Conservation (phyloP, 2,113 vertebrate species). For the Sander lucioperca region DNA sequence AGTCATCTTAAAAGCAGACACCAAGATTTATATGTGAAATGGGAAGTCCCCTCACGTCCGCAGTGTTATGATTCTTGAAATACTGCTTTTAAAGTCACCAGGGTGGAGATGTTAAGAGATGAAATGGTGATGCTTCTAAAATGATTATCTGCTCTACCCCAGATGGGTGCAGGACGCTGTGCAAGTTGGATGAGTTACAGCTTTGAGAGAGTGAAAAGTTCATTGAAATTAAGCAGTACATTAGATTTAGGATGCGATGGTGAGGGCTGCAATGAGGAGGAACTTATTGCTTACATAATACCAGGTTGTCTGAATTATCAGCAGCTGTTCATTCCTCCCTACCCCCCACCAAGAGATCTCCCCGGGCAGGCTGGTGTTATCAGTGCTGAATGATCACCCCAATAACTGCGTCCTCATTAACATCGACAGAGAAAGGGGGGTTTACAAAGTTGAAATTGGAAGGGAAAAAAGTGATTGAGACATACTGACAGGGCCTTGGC, state of each 20-base stretch:
- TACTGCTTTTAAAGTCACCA: conserved; percentile 32
- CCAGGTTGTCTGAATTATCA: conserved; percentile 54
- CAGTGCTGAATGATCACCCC: conserved; percentile 48
- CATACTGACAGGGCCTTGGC: conserved; percentile 45
- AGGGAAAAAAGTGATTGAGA: conserved; percentile 1
- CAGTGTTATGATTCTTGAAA: conserved; percentile 34
- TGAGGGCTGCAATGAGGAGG: conserved; percentile 14
- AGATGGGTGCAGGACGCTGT: conserved; percentile 11
- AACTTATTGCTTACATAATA: conserved; percentile 19
- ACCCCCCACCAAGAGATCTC: conserved; percentile 23
- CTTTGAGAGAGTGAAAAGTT: conserved; percentile 40
- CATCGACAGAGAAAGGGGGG: not conserved
- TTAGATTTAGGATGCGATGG: conserved; percentile 46
- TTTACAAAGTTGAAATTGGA: not conserved
- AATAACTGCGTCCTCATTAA: conserved; percentile 58
- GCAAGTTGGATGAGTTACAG: conserved; percentile 32
- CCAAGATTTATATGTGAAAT: conserved; percentile 2
- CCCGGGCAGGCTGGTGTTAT: conserved; percentile 47
- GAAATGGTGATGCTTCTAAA: conserved; percentile 27
- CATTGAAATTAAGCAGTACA: conserved; percentile 55
- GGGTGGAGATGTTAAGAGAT: conserved; percentile 33
- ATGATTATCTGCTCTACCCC: conserved; percentile 24
- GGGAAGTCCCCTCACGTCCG: conserved; percentile 31
- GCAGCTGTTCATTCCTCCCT: conserved; percentile 41
- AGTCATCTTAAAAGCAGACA: conserved; percentile 11